A percentile compares a stretch with the other conserved stretches of the same genome.
These are phyloP conservation scores for Antennarius striatus DNA, from an alignment of 2,113 vertebrate species.

Conservation along the genomic window DNA sequence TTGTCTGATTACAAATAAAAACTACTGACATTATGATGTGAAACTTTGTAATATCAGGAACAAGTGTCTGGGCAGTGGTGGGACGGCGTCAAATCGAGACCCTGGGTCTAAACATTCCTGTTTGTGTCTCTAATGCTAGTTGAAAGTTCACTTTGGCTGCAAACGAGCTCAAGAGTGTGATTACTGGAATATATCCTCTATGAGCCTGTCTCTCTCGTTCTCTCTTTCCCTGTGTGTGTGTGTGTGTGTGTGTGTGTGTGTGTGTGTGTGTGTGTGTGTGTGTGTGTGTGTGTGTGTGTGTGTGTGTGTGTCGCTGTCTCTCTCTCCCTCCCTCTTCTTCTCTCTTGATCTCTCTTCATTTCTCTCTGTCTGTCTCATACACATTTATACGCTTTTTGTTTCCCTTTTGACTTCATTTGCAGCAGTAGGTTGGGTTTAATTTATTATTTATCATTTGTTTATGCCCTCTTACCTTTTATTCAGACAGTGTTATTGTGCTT, in stretches of 20 bases:
- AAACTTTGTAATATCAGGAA: neutral
- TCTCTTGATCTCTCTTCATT: too few species aligned
- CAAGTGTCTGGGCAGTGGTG: too few species aligned
- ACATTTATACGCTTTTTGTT: constrained; percentile 20
- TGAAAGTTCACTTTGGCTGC: constrained; percentile 13
- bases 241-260: too few species aligned
- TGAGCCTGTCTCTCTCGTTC: constrained; percentile 27
- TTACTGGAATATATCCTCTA: constrained; percentile 38
- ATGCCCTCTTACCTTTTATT: constrained; percentile 41
- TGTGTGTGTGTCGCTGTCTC: too few species aligned
- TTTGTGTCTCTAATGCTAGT: neutral
- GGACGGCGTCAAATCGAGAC: neutral
- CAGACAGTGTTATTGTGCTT: constrained; percentile 40
- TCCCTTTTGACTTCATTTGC: constrained; percentile 53
- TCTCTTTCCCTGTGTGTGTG: constrained; percentile 41
- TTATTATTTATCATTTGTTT: constrained; percentile 18
- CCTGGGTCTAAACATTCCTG: neutral
- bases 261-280: constrained; percentile 2
- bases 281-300: constrained; percentile 4
- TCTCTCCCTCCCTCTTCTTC: too few species aligned
- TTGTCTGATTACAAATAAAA: too few species aligned
- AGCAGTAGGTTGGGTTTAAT: constrained; percentile 43
- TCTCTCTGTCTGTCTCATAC: constrained; percentile 7
- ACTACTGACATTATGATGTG: neutral
- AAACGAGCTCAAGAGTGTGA: constrained; percentile 27